A percentile compares a stretch with the other conserved stretches of the same genome.
These are phyloP conservation scores for Thecophora atra DNA, from an alignment of 2,888 invertebrate species.

Conservation along the genomic window DNA sequence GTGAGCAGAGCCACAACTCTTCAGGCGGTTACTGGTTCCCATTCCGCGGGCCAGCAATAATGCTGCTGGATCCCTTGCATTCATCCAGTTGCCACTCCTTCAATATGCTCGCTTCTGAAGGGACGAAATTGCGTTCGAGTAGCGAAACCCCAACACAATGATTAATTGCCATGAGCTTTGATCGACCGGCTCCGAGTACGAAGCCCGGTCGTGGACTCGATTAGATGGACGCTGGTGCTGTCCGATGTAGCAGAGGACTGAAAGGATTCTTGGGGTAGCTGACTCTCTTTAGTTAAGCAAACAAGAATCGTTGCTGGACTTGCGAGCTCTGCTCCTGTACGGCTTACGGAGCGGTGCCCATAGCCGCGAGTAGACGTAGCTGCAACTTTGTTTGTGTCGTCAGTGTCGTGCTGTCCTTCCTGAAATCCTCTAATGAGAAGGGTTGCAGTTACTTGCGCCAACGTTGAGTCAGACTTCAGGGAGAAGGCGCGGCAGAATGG, in stretches of 20 bases:
- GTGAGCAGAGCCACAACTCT: no score
- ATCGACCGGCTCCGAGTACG: slow-evolving; percentile 54
- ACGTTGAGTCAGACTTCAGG: slow-evolving; percentile 41
- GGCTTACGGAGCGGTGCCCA: slow-evolving; percentile 19
- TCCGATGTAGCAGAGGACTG: background rate
- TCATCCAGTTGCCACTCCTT: slow-evolving; percentile 41
- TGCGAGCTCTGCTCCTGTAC: slow-evolving; percentile 26
- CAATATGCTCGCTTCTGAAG: slow-evolving; percentile 27
- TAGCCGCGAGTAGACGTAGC: slow-evolving; percentile 47
- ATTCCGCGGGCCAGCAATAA: no score
- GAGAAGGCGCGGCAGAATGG: background rate
- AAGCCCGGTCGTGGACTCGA: slow-evolving; percentile 24
- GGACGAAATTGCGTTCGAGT: background rate
- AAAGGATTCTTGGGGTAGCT: slow-evolving; percentile 55
- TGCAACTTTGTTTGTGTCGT: slow-evolving; percentile 11
- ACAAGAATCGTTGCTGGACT: slow-evolving; percentile 47
- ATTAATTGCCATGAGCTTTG: slow-evolving; percentile 67
- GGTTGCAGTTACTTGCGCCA: slow-evolving; percentile 52
- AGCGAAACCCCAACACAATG: slow-evolving; percentile 62
- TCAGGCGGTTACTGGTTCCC: no score
- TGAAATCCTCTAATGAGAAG: slow-evolving; percentile 63
- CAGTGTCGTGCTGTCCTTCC: slow-evolving; percentile 48
- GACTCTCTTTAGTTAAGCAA: slow-evolving; percentile 51
- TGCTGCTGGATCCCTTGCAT: background rate
- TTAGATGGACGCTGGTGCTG: slow-evolving; percentile 23